phyloP scores from a whole-genome alignment of 1,140 invertebrate genomes.

The Diachasma alloeum region DNA sequence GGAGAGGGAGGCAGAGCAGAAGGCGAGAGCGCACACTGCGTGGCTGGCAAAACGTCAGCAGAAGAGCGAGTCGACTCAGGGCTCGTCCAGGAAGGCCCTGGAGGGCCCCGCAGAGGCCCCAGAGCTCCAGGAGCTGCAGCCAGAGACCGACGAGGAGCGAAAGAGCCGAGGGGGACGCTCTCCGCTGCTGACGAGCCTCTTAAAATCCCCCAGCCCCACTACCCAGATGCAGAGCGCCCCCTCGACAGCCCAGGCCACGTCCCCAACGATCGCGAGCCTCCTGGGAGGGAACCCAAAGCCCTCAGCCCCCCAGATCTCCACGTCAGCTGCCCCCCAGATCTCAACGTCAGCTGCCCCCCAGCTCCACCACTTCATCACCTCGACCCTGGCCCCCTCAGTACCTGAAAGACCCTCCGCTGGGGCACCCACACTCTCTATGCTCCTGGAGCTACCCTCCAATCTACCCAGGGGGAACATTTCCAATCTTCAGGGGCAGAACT shows the following conservation, averaged over 20 bases:
- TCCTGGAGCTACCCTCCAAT: slow-evolving; percentile 67
- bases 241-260: slow-evolving; percentile 54
- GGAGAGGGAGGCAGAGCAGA: slow-evolving; percentile 74
- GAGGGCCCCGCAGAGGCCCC: slow-evolving; percentile 48
- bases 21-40: slow-evolving; percentile 69
- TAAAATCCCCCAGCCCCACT: slow-evolving; percentile 74
- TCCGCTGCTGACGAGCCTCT: slow-evolving; percentile 81
- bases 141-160: slow-evolving; percentile 52
- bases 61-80: slow-evolving; percentile 49
- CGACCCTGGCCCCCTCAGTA: slow-evolving; percentile 55
- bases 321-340: slow-evolving; percentile 56
- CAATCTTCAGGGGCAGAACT: background rate
- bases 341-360: slow-evolving; percentile 55
- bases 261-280: slow-evolving; percentile 68
- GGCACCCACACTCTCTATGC: slow-evolving; percentile 73
- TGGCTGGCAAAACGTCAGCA: slow-evolving; percentile 77
- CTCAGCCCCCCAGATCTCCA: slow-evolving; percentile 43
- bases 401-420: slow-evolving; percentile 69
- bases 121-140: slow-evolving; percentile 27
- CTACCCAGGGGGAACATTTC: slow-evolving; percentile 38
- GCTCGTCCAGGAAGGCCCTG: slow-evolving; percentile 39
- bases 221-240: slow-evolving; percentile 60
- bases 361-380: slow-evolving; percentile 60
- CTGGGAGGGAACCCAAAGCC: slow-evolving; percentile 65
- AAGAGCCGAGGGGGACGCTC: slow-evolving; percentile 64